phyloP scores from a whole-genome alignment of 2,113 vertebrate species.

The Camelus dromedarius region DNA sequence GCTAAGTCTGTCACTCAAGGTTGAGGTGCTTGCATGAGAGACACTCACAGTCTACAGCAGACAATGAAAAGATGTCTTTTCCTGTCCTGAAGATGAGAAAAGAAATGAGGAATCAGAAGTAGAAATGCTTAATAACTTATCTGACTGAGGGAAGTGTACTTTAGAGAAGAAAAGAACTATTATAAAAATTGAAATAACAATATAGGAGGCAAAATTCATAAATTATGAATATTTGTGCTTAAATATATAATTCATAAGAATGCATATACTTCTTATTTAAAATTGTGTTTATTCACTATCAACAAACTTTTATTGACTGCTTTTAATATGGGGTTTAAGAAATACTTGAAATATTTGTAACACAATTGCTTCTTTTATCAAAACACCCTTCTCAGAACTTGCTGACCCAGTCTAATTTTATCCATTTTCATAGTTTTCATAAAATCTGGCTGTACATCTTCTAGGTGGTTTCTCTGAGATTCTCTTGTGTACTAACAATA shows the following conservation, averaged over 20 bases:
- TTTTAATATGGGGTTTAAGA: neutral
- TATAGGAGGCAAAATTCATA: neutral
- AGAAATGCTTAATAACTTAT: neutral
- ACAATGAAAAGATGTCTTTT: neutral
- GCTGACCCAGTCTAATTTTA: neutral
- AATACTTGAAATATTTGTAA: neutral
- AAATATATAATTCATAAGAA: slow-evolving; percentile 4
- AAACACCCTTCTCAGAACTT: neutral
- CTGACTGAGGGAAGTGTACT: neutral
- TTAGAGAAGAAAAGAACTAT: neutral
- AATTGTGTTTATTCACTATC: neutral
- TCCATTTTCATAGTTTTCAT: neutral
- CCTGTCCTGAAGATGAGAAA: slow-evolving; percentile 19
- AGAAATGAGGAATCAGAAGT: neutral
- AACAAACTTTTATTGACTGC: neutral
- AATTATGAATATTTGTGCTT: neutral
- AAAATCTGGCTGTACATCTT: neutral
- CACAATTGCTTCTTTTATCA: neutral
- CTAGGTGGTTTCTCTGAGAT: neutral
- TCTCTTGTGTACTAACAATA: neutral
- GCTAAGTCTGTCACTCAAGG: neutral
- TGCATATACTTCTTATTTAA: neutral
- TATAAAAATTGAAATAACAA: neutral
- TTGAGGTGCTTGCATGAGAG: neutral
- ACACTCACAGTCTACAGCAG: neutral